Evolutionary conservation across 2,888 invertebrate genomes (phyloP), one percentile per base, ranked within the genome.

Genomic region (Xanthia togata): DNA sequence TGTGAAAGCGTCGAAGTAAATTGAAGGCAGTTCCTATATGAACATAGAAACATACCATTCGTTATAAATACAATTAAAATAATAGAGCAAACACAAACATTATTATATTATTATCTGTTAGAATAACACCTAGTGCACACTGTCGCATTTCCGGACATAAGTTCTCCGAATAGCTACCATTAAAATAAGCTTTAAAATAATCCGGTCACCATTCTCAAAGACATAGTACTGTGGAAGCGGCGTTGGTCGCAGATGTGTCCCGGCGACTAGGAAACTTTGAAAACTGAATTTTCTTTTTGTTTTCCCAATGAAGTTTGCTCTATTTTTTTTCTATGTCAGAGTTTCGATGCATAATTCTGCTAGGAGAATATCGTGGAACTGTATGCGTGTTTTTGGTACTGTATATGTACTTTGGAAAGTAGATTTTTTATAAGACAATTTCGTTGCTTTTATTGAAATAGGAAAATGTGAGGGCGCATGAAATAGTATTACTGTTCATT

Each of bases 121-220:
- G 70, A 80, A 73, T 84, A 82, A 83, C 84, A 87, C 88, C 89
- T 86, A 87, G 82, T 71, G 86, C 86, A 85, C 79, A 87, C 82
- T 86, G 87, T 88, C 85, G 84, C 86, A 89, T 88, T 87, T 89
- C 85, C 88, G 84, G 87, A 84, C 90, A 89, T 91, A 89, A 90
- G 84, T 90, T 89, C 83, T 87, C 84, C 79, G 87, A 92, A 92
- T 91, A 86, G 91, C 86, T 76, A 81, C 91, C 90, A 92, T 93
- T 93, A 93, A 92, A 92, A 91, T 93, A 88, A 92, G 92, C 92
- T 93, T 93, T 92, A 92, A 93, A 93, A 92, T 93, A 93, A 93
- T 93, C 92, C 91, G 83, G 88, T 87, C 86, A 87, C 85, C 86
- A 90, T 88, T 90, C 89, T 80, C 87, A 88, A 89, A 91, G 90